Base-by-base conservation (phyloP, 2,113 vertebrate genomes). In the Corythoichthys intestinalis region DNA sequence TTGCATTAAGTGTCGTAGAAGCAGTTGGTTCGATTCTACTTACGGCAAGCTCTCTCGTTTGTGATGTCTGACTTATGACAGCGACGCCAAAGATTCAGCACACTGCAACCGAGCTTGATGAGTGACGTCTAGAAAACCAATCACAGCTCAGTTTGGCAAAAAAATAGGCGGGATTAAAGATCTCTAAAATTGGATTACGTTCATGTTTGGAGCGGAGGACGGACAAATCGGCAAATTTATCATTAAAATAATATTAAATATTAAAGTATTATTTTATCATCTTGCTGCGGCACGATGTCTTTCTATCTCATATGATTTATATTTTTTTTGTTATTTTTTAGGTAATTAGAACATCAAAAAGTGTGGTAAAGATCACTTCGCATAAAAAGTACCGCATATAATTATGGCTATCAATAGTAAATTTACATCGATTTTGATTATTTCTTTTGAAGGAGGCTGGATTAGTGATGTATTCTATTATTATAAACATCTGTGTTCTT, bases 61-160 rank as follows among this genome's bases (percentile, higher is more conserved):
- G 34, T 3, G 65, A 66, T 15, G 38, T 34, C 14, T 88, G 85
- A 90, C 80, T 90, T 77, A 69, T 89, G 87, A 89, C 73, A 48
- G 68, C 37, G 2, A 65, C 75, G 10, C 81, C 84, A 86, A 44
- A 81, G 70, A 72, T 53, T 64, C 73, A 3, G 15, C 1, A 4
- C 35, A 0, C 70, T 17, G 56, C 79, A 88, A 83, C 84, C 85
- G 14, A 83, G 34, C 84, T 0, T 77, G 79, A 52, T 71, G 1
- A 0, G 14, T 59, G 80, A 74, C 70, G 65, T 1, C 0, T 4
- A 2, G 0, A 68, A 1, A 1, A 52, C 85, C 84, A 90, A 90
- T 88, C 75, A 79, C 2, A 79, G 67, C 34, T 44, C 54, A 37
- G 20, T 0, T 58, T 39, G 0, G 4, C 0, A 28, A 0, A 0